These are phyloP conservation scores for Eurystomus glaucurus DNA, from an alignment of 2,797 vertebrate species.

Conservation along the genomic window DNA sequence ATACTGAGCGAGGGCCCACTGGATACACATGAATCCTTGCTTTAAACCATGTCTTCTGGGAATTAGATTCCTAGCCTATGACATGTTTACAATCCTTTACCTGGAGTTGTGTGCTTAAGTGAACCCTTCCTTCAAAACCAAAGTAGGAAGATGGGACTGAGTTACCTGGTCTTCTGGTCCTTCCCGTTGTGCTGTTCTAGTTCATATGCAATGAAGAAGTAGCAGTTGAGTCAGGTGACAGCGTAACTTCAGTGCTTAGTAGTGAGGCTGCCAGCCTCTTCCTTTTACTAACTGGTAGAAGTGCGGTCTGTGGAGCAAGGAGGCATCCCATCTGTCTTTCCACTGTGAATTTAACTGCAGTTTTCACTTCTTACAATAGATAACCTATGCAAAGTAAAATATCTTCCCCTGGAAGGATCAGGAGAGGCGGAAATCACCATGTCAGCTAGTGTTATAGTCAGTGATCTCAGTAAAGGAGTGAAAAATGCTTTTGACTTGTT, in stretches of 20 bases:
- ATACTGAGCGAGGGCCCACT: background rate
- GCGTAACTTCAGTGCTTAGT: background rate
- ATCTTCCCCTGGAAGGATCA: background rate
- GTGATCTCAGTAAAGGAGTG: background rate
- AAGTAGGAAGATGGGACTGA: background rate
- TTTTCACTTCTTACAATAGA: background rate
- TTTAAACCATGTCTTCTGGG: background rate
- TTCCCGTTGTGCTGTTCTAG: background rate
- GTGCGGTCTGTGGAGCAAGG: background rate
- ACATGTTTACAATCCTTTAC: rapidly evolving
- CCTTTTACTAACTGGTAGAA: rapidly evolving
- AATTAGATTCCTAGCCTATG: background rate
- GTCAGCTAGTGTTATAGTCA: background rate
- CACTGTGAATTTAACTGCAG: background rate
- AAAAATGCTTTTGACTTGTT: background rate
- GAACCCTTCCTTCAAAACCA: background rate
- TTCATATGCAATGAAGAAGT: rapidly evolving
- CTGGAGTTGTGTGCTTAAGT: background rate
- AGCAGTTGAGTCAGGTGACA: background rate
- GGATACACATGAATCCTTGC: background rate
- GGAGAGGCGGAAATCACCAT: background rate
- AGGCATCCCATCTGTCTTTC: background rate
- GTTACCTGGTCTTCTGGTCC: background rate
- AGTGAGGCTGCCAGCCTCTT: background rate
- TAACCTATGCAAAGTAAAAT: background rate